phyloP scores from a whole-genome alignment of 2,797 vertebrate genomes.

The Hydrolagus colliei region DNA sequence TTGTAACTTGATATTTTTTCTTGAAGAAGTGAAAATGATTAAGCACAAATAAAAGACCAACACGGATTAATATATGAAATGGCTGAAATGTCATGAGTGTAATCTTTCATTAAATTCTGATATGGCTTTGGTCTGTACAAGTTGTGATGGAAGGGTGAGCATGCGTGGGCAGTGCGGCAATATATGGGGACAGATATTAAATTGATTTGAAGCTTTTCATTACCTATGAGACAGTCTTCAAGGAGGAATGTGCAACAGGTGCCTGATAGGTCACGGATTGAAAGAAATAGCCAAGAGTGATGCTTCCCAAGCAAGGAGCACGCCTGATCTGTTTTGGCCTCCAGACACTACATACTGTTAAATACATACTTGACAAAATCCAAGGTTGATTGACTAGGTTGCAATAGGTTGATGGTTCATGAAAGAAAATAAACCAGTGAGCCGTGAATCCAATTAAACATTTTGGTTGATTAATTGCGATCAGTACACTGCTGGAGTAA shows the following conservation, averaged over 20 bases:
- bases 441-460: not conserved
- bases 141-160: not conserved
- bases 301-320: not conserved
- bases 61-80: not conserved
- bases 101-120: slow-evolving; percentile 15
- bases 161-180: not conserved
- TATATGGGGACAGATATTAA: not conserved
- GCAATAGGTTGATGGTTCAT: not conserved
- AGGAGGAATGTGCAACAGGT: not conserved
- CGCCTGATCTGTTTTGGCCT: not conserved
- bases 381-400: not conserved
- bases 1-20: not conserved
- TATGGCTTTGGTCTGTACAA: not conserved
- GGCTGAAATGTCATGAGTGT: not conserved
- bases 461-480: too few species aligned
- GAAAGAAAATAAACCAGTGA: not conserved
- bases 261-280: not conserved
- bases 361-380: not conserved
- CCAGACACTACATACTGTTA: not conserved
- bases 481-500: too few species aligned
- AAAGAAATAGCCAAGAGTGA: not conserved
- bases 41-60: not conserved
- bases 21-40: not conserved
- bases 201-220: not conserved
- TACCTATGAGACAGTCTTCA: not conserved